Percentiles rank a stretch among this genome's conserved stretches.
phyloP scores from a whole-genome alignment of 2,113 vertebrate species.

The Tachycineta bicolor region DNA sequence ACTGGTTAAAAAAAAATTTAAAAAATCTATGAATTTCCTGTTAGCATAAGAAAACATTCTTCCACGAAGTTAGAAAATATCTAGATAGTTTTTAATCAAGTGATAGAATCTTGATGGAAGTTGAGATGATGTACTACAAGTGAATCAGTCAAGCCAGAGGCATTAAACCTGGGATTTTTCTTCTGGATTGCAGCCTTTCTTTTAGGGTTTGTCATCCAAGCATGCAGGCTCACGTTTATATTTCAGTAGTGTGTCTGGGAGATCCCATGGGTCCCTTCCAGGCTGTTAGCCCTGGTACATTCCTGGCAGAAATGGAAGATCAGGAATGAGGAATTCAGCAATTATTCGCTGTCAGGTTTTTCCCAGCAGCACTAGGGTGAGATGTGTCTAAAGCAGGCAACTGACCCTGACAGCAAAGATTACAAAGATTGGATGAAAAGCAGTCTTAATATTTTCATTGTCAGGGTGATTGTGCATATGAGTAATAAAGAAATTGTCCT shows the following conservation, averaged over 20 bases:
- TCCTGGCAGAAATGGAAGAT: neutral
- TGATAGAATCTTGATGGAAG: neutral
- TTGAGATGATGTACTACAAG: neutral
- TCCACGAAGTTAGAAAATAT: neutral
- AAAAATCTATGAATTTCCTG: accelerated
- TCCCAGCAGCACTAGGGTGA: neutral
- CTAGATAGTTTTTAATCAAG: neutral
- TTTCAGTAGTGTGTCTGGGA: neutral
- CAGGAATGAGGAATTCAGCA: neutral
- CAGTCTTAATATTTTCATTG: neutral
- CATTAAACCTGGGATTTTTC: neutral
- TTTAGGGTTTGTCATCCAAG: neutral
- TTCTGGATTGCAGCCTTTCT: neutral
- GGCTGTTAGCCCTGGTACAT: neutral
- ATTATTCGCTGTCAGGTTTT: neutral
- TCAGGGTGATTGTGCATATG: neutral
- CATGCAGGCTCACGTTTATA: neutral
- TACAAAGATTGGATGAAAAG: neutral
- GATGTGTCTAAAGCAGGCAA: neutral
- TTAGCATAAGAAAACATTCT: neutral
- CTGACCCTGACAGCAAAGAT: neutral
- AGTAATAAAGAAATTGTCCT: neutral
- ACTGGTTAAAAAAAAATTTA: neutral
- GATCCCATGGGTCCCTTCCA: neutral
- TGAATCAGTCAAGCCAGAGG: neutral